These are phyloP conservation scores for Hirudinaria manillensis DNA, from an alignment of 2,888 invertebrate genomes.

Conservation along the genomic window DNA sequence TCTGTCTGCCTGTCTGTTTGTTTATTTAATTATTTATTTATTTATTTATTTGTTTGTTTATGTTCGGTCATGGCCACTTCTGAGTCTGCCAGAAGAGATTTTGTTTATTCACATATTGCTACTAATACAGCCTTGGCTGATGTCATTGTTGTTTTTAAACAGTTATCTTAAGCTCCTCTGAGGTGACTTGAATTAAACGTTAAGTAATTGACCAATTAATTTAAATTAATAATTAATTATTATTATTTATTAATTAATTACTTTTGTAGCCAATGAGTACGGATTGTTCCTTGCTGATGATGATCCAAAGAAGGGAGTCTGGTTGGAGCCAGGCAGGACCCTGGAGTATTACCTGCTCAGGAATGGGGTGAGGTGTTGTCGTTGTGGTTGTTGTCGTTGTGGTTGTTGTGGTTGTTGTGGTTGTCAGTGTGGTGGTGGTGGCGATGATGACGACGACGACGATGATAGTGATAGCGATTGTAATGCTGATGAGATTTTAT, in stretches of 20 bases:
- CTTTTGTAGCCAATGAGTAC: slow-evolving; percentile 81
- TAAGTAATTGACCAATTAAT: neutral
- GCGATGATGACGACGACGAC: no score
- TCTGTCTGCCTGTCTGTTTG: no score
- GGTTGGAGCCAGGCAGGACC: slow-evolving; percentile 87
- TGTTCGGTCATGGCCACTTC: no score
- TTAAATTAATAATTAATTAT: neutral
- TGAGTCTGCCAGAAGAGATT: no score
- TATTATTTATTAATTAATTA: no score
- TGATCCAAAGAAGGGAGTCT: slow-evolving; percentile 84
- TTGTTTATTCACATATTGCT: no score
- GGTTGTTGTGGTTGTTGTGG: no score
- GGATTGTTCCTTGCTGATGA: slow-evolving; percentile 93
- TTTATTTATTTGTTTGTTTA: no score
- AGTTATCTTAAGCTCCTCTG: neutral
- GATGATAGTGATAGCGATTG: no score
- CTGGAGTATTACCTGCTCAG: slow-evolving; percentile 93
- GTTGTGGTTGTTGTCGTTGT: neutral
- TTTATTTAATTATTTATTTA: no score
- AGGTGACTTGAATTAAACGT: no score
- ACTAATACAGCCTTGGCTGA: no score
- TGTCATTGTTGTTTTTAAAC: neutral
- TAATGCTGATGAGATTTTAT: neutral
- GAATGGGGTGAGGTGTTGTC: slow-evolving; percentile 63
- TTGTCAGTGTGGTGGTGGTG: neutral